Conservation (phyloP, 2,797 vertebrate genomes). For the Jordanella pulchra region DNA sequence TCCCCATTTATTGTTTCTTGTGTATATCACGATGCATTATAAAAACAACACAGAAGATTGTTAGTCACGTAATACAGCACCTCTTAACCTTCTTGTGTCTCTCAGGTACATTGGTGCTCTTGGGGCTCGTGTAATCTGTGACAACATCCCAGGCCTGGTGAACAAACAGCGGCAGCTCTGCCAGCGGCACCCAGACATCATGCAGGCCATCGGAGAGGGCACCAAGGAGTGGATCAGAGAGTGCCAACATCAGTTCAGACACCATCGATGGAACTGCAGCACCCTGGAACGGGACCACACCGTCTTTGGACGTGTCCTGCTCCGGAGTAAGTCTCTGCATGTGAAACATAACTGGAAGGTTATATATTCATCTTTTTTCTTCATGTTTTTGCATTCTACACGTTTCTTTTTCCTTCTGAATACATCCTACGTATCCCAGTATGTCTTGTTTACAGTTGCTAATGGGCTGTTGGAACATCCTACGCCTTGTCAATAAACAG, state of each 20-base stretch:
- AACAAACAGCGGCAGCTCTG: conserved; percentile 96
- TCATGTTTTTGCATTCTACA: conserved; percentile 22
- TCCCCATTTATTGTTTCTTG: not conserved
- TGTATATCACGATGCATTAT: not conserved
- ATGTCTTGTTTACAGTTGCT: conserved; percentile 60
- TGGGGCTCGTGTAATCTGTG: conserved; percentile 94
- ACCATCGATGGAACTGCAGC: conserved; percentile 99
- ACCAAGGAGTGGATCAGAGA: conserved; percentile 97
- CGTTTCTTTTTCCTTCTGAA: conserved; percentile 23
- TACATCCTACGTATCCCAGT: conserved; percentile 21
- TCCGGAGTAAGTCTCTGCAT: conserved; percentile 87
- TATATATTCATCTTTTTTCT: conserved; percentile 4
- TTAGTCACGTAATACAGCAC: not conserved
- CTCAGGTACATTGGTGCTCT: conserved; percentile 95
- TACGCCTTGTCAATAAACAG: conserved; percentile 69
- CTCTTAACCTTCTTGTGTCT: not conserved
- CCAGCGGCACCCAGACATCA: conserved; percentile 95
- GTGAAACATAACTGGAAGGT: conserved; percentile 1
- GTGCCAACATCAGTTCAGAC: conserved; percentile 97
- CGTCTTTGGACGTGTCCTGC: conserved; percentile 94
- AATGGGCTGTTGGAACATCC: conserved; percentile 65
- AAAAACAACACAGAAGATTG: not conserved
- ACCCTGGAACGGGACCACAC: conserved; percentile 96
- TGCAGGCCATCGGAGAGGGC: conserved; percentile 96
- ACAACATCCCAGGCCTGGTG: conserved; percentile 96